Evolutionary conservation across 2,888 invertebrate genomes (phyloP).

Genomic region (Drosophila melanosoma): DNA sequence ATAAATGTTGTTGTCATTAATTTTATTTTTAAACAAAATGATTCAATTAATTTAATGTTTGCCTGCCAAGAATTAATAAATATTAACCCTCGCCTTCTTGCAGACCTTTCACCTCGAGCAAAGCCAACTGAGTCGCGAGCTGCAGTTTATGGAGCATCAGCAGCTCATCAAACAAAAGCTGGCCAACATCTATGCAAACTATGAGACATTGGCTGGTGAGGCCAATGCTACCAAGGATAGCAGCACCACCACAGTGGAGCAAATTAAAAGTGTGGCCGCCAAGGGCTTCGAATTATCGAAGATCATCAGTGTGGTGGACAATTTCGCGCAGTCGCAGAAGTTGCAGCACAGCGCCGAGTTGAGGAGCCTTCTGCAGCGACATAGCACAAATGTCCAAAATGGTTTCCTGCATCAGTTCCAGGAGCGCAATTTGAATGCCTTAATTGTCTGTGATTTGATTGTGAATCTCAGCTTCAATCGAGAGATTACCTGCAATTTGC

Average conservation of each 20-base stretch:
- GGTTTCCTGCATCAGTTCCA: slow-evolving; percentile 80
- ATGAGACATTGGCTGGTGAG: slow-evolving; percentile 71
- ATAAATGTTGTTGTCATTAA: neutral
- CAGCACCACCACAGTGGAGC: slow-evolving; percentile 79
- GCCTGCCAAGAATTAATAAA: neutral
- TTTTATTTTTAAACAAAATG: neutral
- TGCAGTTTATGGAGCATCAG: slow-evolving; percentile 89
- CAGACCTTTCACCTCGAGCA: slow-evolving; percentile 90
- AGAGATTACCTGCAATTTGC: slow-evolving; percentile 82
- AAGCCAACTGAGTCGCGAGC: slow-evolving; percentile 88
- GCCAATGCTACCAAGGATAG: slow-evolving; percentile 13
- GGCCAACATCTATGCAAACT: slow-evolving; percentile 80
- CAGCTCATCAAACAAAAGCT: slow-evolving; percentile 83
- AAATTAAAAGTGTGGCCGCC: slow-evolving; percentile 86
- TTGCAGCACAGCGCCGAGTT: slow-evolving; percentile 71
- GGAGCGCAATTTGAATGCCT: slow-evolving; percentile 76
- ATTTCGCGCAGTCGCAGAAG: slow-evolving; percentile 85
- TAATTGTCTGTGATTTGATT: slow-evolving; percentile 83
- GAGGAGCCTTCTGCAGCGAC: slow-evolving; percentile 75
- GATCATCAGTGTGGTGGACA: slow-evolving; percentile 87
- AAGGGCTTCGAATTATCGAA: slow-evolving; percentile 87
- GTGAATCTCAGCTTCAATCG: slow-evolving; percentile 82
- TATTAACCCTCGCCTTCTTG: slow-evolving; percentile 69
- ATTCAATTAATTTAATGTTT: neutral
- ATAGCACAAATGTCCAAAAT: slow-evolving; percentile 75